phyloP scores from a whole-genome alignment of 2,113 vertebrate genomes.

The Isichthys henryi region DNA sequence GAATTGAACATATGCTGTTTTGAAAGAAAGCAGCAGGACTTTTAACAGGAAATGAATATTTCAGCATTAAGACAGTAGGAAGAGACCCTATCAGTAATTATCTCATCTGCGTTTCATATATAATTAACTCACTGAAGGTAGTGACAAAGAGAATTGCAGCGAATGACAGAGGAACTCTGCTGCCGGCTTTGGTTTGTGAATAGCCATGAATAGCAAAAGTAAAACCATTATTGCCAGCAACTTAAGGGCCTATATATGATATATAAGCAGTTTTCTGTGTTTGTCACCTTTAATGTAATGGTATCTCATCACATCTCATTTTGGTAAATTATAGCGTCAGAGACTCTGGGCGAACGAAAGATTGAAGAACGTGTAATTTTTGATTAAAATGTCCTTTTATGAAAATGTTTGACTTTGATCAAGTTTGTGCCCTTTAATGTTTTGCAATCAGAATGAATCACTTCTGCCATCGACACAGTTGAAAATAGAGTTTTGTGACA shows the following conservation, averaged over 20 bases:
- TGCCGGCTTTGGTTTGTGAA: not conserved
- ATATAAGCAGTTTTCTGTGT: not conserved
- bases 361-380: not conserved
- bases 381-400: not conserved
- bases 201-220: not conserved
- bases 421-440: slow-evolving; percentile 8
- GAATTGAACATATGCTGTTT: not conserved
- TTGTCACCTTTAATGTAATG: slow-evolving; percentile 4
- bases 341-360: not conserved
- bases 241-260: not conserved
- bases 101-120: slow-evolving; percentile 49
- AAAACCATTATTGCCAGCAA: not conserved
- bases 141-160: slow-evolving; percentile 36
- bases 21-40: not conserved
- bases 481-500: not conserved
- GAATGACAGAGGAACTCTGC: slow-evolving; percentile 30
- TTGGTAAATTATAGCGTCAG: not conserved
- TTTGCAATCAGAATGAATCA: not conserved
- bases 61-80: slow-evolving; percentile 31
- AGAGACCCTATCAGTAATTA: slow-evolving; percentile 43
- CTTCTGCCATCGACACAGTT: not conserved
- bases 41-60: not conserved
- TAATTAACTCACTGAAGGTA: slow-evolving; percentile 62
- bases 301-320: not conserved
- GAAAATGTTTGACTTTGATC: slow-evolving; percentile 7